Conservation (phyloP, 2,113 vertebrate species). For the Dipodomys merriami region DNA sequence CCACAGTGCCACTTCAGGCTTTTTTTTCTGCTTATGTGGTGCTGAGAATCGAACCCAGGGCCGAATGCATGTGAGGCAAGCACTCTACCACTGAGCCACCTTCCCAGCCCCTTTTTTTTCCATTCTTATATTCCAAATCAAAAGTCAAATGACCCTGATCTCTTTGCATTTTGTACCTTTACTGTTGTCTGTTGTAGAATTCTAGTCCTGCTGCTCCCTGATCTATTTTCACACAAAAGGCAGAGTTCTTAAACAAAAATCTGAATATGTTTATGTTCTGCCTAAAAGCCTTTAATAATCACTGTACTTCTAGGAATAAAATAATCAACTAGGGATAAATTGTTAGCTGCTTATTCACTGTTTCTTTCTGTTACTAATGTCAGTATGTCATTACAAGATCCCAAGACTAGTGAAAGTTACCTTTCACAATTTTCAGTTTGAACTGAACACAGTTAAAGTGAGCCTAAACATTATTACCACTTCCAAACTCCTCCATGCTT, state of each 20-base stretch:
- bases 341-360: not conserved
- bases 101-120: not conserved
- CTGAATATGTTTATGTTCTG: not conserved
- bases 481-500: not conserved
- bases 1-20: too few species aligned
- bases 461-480: not conserved
- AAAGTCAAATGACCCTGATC: not conserved
- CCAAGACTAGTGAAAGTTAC: not conserved
- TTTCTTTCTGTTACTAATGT: constrained; percentile 15
- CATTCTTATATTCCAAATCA: not conserved
- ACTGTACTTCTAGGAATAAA: not conserved
- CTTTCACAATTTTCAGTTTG: not conserved
- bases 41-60: too few species aligned
- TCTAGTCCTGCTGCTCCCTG: not conserved
- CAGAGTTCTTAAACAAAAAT: not conserved
- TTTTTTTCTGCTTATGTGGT: too few species aligned
- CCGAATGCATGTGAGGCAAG: too few species aligned
- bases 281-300: not conserved
- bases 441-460: not conserved
- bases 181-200: not conserved
- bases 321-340: not conserved
- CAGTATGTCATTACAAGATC: not conserved
- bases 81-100: too few species aligned
- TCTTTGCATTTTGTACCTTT: constrained; percentile 25
- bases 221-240: not conserved